A percentile compares a stretch with the other conserved stretches of the same genome.
phyloP scores from a whole-genome alignment of 2,797 vertebrate species.

The Percopsis omiscomaycus region DNA sequence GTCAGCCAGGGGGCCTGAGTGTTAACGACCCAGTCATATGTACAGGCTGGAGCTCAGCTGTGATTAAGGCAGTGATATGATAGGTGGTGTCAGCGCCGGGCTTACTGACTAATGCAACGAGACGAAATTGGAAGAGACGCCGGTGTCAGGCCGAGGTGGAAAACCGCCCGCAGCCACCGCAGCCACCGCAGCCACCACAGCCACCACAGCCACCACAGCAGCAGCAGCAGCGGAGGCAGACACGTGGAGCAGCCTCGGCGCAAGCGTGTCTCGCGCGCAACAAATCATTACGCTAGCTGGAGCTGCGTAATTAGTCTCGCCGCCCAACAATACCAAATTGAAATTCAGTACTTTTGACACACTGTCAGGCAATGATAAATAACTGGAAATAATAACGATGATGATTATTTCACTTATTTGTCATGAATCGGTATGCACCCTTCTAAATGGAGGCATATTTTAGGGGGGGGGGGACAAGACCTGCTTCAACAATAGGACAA shows the following conservation, averaged over 20 bases:
- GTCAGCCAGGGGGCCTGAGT: slow-evolving; percentile 28
- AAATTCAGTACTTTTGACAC: slow-evolving; percentile 70
- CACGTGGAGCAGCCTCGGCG: slow-evolving; percentile 71
- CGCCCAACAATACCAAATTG: slow-evolving; percentile 56
- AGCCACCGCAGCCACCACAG: slow-evolving; percentile 15
- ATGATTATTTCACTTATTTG: slow-evolving; percentile 65
- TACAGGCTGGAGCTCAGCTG: slow-evolving; percentile 70
- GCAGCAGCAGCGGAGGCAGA: slow-evolving; percentile 62
- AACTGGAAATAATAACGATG: slow-evolving; percentile 58
- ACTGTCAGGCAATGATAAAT: slow-evolving; percentile 65
- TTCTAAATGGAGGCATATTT: slow-evolving; percentile 33
- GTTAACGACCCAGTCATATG: slow-evolving; percentile 73
- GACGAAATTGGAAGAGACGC: slow-evolving; percentile 74
- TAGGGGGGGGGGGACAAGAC: background rate
- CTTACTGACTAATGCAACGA: slow-evolving; percentile 74
- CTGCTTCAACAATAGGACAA: slow-evolving; percentile 24
- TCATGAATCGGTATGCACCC: slow-evolving; percentile 44
- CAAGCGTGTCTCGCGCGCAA: slow-evolving; percentile 19
- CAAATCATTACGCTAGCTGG: slow-evolving; percentile 58
- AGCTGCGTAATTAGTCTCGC: slow-evolving; percentile 68
- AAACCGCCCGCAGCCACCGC: slow-evolving; percentile 65
- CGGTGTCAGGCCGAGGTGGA: slow-evolving; percentile 70
- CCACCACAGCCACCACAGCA: background rate
- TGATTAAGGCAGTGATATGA: slow-evolving; percentile 74
- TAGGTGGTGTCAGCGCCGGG: slow-evolving; percentile 69